Evolutionary conservation across 2,888 invertebrate species (phyloP), one percentile per base, ranked within the genome.

Genomic region (Amphipyra tragopoginis): DNA sequence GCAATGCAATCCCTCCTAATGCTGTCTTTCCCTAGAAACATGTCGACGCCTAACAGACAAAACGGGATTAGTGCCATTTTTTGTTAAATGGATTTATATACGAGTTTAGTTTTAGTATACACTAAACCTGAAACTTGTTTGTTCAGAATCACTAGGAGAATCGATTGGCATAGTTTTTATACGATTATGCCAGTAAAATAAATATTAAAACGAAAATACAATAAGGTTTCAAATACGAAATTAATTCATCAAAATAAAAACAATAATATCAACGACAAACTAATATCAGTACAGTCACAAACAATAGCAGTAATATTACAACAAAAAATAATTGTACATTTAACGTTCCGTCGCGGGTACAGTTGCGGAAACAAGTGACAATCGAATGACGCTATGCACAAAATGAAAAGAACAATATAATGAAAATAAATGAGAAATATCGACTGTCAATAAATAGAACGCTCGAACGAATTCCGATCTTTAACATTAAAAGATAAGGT

Each of bases 381-480:
- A 49, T 54, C 48, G 33, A 64, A 69, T 59, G 54, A 48, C 33
- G 51, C 51, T 13, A 59, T 74, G 75, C 70, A 69, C 60, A 70
- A 61, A 70, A 61, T 50, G 61, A 65, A 70, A 72, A 59, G 61
- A 58, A 50, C 54, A 60, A 59, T 45, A 48, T 38, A 65, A 70
- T 56, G 45, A 58, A 61, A 70, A 69, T 66, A 72, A 72, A 70
- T 56, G 72, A 60, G 52, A 66, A 67, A 67, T 54, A 61, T 67
- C 68, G 50, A 36, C 53, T 62, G 54, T 48, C 70, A 67, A 67
- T 72, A 56, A 57, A 56, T 45, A 38, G 2, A 0, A 38, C 21
- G 8, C 13, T 36, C 26, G 5, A 57, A n/a, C 3, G 9, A 73
- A 54, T 54, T 21, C n/a, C 26, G 36, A 44, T 33, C 58, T 54